Evolutionary conservation across 2,113 vertebrate genomes (phyloP), one percentile per base, ranked within the genome.

Genomic region (Paramormyrops kingsleyae): DNA sequence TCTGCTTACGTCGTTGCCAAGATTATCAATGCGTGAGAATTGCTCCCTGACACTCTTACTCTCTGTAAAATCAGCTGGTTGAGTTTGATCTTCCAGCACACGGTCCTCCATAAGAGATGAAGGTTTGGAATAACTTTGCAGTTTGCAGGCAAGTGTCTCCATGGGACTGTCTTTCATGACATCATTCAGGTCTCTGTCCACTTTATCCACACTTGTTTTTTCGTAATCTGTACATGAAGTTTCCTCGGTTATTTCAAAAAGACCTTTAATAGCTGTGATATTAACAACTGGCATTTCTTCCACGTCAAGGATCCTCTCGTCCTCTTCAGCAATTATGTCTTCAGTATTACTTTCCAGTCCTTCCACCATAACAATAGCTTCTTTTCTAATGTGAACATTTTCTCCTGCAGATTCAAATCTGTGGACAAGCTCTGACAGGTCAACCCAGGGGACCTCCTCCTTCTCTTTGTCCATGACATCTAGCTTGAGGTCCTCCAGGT

Each of bases 241-340:
- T 93, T 95, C 91, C 88, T 97, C 95, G 91, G 92, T 93, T 90
- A 95, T 95, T 95, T 96, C 94, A 94, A 97, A 97, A 93, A 94
- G 93, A 93, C 95, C 95, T 95, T 94, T 95, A 88, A 96, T 94
- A 87, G 95, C 95, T 91, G 94, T 96, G 53, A 96, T 94, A 93
- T 96, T 95, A 92, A 96, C 96, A 91, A 91, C 85, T 90, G 95
- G 92, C 62, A 92, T 93, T 90, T 95, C 94, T 89, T 96, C 94
- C 89, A 95, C 92, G 88, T 95, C 92, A 87, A 91, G 86, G 89
- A 94, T 92, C 93, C 92, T 91, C 53, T 91, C 94, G 90, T 94
- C 92, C 85, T 91, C 90, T 90, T 96, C 93, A 88, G 92, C 86
- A 88, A 95, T 94, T 90, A 62, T 88, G 47, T 92, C 90, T 91